phyloP scores from a whole-genome alignment of 2,113 vertebrate species.

The Pseudopodoces humilis region DNA sequence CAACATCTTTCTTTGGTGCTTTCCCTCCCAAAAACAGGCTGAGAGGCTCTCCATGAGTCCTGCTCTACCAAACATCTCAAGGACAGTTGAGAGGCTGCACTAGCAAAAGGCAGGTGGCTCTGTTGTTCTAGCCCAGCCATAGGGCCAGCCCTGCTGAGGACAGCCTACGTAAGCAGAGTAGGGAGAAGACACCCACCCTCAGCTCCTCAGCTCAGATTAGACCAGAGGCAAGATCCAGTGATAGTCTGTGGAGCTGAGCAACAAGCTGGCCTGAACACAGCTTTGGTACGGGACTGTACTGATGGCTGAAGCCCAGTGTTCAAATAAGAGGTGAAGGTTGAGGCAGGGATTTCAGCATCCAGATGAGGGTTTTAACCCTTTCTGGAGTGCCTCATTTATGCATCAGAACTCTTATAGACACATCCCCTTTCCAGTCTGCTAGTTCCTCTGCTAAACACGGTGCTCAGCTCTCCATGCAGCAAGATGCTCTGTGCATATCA shows the following conservation, averaged over 20 bases:
- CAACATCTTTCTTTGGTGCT: not conserved
- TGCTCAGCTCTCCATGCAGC: not conserved
- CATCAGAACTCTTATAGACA: not conserved
- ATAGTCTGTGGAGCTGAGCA: not conserved
- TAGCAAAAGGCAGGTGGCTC: not conserved
- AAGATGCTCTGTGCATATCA: not conserved
- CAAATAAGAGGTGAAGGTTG: not conserved
- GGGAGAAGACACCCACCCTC: not conserved
- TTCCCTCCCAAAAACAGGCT: not conserved
- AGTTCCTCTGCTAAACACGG: not conserved
- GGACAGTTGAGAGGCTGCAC: not conserved
- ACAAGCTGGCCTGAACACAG: not conserved
- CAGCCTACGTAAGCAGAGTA: fast-evolving
- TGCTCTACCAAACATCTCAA: not conserved
- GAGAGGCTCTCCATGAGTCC: not conserved
- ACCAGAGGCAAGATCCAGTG: not conserved
- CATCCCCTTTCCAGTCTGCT: not conserved
- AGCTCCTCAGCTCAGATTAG: not conserved
- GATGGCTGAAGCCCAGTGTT: not conserved
- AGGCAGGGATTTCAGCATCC: not conserved
- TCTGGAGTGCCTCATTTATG: not conserved
- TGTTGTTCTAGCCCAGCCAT: not conserved
- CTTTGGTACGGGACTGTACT: not conserved
- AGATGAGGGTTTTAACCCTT: not conserved
- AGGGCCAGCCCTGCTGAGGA: not conserved